phyloP scores from a whole-genome alignment of 2,113 vertebrate species.

The Clarias magur region DNA sequence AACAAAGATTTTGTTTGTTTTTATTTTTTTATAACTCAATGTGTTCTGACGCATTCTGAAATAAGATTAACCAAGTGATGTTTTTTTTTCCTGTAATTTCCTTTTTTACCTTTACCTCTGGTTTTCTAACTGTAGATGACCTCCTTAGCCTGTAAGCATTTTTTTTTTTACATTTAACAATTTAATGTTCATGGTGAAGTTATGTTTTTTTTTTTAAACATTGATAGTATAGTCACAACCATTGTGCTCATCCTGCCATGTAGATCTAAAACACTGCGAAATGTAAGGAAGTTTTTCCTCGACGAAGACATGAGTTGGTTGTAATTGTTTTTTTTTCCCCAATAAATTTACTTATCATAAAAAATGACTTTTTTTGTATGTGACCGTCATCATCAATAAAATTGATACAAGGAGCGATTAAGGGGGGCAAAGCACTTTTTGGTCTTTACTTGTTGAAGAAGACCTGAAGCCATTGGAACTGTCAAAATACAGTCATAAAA shows the following conservation, averaged over 20 bases:
- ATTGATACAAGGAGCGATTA: background rate
- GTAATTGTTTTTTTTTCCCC: constrained; percentile 69
- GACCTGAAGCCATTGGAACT: background rate
- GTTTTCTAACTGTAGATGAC: constrained; percentile 73
- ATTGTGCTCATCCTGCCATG: constrained; percentile 68
- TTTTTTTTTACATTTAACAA: constrained; percentile 55
- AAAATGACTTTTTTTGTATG: constrained; percentile 12
- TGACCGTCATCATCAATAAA: too few relatives aligned
- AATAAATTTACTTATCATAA: constrained; percentile 82
- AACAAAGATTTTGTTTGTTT: constrained; percentile 63
- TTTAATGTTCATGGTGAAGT: constrained; percentile 64
- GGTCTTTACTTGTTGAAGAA: background rate
- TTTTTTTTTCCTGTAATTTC: constrained; percentile 51
- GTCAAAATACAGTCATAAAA: too few relatives aligned
- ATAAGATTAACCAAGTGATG: constrained; percentile 62
- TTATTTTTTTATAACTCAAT: constrained; percentile 67
- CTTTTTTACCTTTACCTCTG: constrained; percentile 67
- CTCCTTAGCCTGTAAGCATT: constrained; percentile 64
- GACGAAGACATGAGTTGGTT: constrained; percentile 69
- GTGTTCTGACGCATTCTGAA: constrained; percentile 76
- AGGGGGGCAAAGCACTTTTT: background rate
- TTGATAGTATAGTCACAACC: constrained; percentile 73
- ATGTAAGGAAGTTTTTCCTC: constrained; percentile 66
- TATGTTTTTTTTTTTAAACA: constrained; percentile 68
- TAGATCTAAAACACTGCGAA: constrained; percentile 56